Evolutionary conservation across 2,113 vertebrate genomes (phyloP).

Genomic region (Actenoides hombroni): DNA sequence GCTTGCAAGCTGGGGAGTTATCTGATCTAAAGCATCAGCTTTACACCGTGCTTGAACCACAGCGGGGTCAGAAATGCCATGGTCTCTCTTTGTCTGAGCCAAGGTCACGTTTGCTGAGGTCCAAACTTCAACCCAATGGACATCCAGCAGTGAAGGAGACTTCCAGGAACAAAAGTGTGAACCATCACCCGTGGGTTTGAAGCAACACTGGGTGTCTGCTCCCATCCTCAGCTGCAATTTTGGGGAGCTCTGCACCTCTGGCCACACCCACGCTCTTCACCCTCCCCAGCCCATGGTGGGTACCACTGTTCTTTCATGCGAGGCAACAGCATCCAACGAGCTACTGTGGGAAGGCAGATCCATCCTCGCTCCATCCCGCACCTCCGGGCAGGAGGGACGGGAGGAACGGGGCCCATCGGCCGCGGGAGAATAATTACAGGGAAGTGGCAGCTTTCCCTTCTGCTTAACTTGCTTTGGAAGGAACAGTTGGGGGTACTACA

Average conservation of each 20-base stretch:
- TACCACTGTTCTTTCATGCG: background rate
- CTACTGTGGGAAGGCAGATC: rapidly evolving
- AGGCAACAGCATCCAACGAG: background rate
- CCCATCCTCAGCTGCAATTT: rapidly evolving
- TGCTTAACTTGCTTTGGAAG: constrained; percentile 56
- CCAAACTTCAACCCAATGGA: background rate
- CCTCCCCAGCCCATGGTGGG: rapidly evolving
- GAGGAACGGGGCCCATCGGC: background rate
- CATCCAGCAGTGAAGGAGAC: background rate
- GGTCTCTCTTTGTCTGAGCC: rapidly evolving
- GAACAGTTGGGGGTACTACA: constrained; percentile 58
- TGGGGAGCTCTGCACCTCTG: background rate
- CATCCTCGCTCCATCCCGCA: background rate
- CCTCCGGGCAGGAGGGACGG: background rate
- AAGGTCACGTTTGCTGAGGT: background rate
- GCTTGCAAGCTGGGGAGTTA: background rate
- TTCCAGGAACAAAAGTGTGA: background rate
- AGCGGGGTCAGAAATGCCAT: background rate
- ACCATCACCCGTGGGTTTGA: rapidly evolving
- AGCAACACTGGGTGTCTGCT: rapidly evolving
- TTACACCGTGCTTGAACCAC: background rate
- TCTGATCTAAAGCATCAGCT: background rate
- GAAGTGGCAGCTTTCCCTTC: constrained; percentile 61
- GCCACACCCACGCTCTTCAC: background rate
- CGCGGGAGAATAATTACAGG: constrained; percentile 33